Conservation (phyloP, 2,888 invertebrate genomes). For the Drosophila mimetica region DNA sequence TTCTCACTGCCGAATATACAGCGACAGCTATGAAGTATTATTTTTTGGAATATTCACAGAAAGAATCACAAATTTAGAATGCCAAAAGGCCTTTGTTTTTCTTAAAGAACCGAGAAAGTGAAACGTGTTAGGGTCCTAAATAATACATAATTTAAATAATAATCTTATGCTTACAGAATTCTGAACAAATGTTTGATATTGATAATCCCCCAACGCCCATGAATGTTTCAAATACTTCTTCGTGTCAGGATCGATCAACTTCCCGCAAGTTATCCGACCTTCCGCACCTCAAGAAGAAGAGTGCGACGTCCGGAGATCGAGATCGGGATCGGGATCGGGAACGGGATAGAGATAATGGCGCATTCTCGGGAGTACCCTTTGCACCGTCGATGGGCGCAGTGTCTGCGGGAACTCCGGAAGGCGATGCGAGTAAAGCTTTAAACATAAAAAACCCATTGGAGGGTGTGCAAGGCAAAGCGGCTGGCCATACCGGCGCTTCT, state of each 20-base stretch:
- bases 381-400: conserved; percentile 39
- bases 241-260: conserved; percentile 87
- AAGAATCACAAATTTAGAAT: no score
- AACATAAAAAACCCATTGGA: conserved; percentile 23
- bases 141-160: background rate
- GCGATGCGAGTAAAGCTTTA: conserved; percentile 25
- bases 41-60: background rate
- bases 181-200: conserved; percentile 90
- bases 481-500: conserved; percentile 1
- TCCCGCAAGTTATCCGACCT: conserved; percentile 89
- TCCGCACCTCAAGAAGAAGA: conserved; percentile 85
- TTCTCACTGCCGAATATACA: background rate
- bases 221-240: conserved; percentile 82
- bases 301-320: conserved; percentile 48
- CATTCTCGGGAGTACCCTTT: conserved; percentile 38
- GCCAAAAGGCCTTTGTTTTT: no score
- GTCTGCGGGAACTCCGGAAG: conserved; percentile 34
- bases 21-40: background rate
- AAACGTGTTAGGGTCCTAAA: no score
- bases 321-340: conserved; percentile 4
- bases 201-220: conserved; percentile 88
- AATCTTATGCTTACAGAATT: conserved; percentile 86
- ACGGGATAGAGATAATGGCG: conserved; percentile 33
- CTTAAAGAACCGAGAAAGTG: no score
- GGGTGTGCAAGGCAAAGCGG: conserved; percentile 11